Evolutionary conservation across 2,113 vertebrate genomes (phyloP), one percentile per base, ranked within the genome.

Genomic region (Pituophis catenifer): DNA sequence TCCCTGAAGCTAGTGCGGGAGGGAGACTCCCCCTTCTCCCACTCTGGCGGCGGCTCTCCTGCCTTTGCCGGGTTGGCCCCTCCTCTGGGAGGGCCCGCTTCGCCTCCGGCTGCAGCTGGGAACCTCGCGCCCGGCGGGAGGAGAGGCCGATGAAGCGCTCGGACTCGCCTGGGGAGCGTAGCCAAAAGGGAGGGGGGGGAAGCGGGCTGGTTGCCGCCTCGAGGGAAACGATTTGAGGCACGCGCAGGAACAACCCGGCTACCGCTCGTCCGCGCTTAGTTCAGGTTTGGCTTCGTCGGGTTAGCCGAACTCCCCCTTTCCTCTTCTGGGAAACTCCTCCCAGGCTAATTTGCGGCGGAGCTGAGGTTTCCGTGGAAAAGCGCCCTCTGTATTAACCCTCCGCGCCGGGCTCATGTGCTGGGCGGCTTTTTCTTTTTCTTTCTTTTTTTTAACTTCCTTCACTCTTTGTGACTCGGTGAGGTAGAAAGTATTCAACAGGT

Each of bases 111-210:
- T 91, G 94, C 95, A n/a, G 93, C 92, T 95, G 81, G 75, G 24
- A 11, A 65, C 91, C 93, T 29, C 8, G 38, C 70, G 54, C 52
- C 21, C 89, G 55, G 91, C 90, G 86, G 50, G 23, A 23, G 33
- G 58, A 81, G 54, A 93, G 24, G 65, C 90, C 29, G 94, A 94
- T 92, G 62, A 93, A 95, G 91, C 94, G 0, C 93, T 96, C 65
- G 96, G 97, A 94, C 94, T 95, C 91, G 95, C 59, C 94, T 59
- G 95, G 97, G 97, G 97, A 97, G 87, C 26, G 5, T 8, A 90
- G 97, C 97, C 97, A 97, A 94, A 92, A 0, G 29, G 1, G 13
- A 12, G n/a, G 26, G 11, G 26, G 2, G 93, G 5, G 1, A 10
- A 75, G 91, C 95, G 96, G 96, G 94, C 94, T 90, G 95, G 95